Base-by-base conservation (phyloP, 1,140 invertebrate genomes). In the Tetragonula clypearis region DNA sequence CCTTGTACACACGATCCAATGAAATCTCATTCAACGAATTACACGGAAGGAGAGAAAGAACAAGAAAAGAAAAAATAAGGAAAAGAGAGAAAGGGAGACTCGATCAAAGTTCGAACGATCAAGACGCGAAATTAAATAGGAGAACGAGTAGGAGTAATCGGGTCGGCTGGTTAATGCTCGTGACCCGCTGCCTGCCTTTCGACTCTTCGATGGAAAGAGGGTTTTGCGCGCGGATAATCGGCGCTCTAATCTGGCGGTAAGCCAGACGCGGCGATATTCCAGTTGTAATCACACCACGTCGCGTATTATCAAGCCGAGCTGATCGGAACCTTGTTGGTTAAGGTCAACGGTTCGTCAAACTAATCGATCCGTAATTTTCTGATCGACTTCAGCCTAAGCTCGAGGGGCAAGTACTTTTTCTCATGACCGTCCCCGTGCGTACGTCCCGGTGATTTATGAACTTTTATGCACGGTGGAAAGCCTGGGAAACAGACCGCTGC, bases 191-290 rank as follows among this genome's bases (percentile, higher is more conserved):
- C 15, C 35, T 65, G 56, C 15, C 65, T 84, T 80, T 78, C 77
- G 68, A 82, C 84, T 66, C 62, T 62, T 77, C 79, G 84, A 88
- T 83, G 65, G 79, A 14, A 86, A 49, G 66, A 84, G 55, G 88
- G 35, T 60, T 71, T 82, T 86, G 77, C 66, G 65, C 82, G 81
- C 78, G 87, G 80, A 89, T 88, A 89, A 88, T 88, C 88, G 75
- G 35, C 68, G 58, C 81, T 77, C 85, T 89, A 89, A 89, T 89
- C 87, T 89, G 87, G 87, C 87, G 84, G 66, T 86, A 81, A 89
- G 87, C 85, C 81, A 89, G 87, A 81, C 60, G 84, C 79, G 79
- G 84, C 79, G 79, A 85, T 85, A 85, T 85, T 60, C 78, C 79
- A 81, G 71, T 81, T 80, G 78, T 81, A 85, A 74, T 76, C 71